These are phyloP conservation scores for Nematostella vectensis DNA, from an alignment of 92 coral and sea anemone genomes.

Conservation along the genomic window DNA sequence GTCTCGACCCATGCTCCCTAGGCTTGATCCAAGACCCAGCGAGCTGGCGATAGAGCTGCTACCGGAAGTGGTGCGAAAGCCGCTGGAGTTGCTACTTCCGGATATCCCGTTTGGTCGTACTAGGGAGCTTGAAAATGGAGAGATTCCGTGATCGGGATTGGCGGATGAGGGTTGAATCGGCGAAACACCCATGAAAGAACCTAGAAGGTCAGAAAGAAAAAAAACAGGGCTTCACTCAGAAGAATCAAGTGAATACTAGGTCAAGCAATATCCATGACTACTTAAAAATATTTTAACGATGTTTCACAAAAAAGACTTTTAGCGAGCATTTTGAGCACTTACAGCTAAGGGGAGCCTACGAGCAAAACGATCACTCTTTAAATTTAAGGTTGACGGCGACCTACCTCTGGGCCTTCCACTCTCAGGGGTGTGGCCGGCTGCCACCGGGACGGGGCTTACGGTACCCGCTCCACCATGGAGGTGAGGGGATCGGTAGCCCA, in stretches of 20 bases:
- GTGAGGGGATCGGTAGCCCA: slow-evolving; percentile 48
- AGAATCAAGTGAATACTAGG: too few species aligned
- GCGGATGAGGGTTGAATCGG: slow-evolving; percentile 43
- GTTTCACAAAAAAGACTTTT: too few species aligned
- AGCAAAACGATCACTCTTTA: too few species aligned
- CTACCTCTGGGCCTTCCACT: slow-evolving; percentile 23
- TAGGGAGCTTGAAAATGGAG: slow-evolving; percentile 26
- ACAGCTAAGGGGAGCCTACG: too few species aligned
- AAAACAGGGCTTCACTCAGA: too few species aligned
- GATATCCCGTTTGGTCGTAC: slow-evolving; percentile 46
- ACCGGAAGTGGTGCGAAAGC: slow-evolving; percentile 42
- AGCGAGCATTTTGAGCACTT: too few species aligned
- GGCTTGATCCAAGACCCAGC: slow-evolving; percentile 29
- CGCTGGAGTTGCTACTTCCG: slow-evolving; percentile 43
- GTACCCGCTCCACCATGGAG: slow-evolving; percentile 37
- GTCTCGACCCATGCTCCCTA: slow-evolving; percentile 40
- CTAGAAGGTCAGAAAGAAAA: too few species aligned
- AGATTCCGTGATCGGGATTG: slow-evolving; percentile 29
- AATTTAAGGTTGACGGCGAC: too few species aligned
- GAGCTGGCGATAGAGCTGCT: slow-evolving; percentile 38
- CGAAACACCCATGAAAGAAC: slow-evolving; percentile 30
- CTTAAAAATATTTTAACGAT: too few species aligned
- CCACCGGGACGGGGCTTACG: slow-evolving; percentile 59
- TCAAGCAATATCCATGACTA: too few species aligned
- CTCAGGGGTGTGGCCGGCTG: slow-evolving; percentile 42